Conservation (phyloP, 1,140 invertebrate genomes). For the Manduca sexta region DNA sequence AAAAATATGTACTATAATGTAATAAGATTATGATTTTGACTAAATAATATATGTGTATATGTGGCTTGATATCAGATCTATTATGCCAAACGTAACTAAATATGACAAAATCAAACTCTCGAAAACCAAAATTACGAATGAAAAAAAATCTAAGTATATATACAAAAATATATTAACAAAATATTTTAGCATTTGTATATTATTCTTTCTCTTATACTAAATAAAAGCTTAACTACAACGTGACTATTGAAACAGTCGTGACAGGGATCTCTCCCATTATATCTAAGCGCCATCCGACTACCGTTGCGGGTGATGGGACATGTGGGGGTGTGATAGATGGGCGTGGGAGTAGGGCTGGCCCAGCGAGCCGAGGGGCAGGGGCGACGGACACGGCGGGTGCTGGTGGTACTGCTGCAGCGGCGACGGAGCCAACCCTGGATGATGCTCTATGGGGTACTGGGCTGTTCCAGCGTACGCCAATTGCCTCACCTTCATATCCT, state of each 20-base stretch:
- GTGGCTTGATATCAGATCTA: too few relatives aligned
- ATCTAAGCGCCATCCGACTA: constrained; percentile 71
- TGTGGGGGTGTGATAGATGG: constrained; percentile 78
- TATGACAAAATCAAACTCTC: constrained; percentile 33
- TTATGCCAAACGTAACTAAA: too few relatives aligned
- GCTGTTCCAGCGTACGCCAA: constrained; percentile 85
- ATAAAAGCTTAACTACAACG: constrained; percentile 50
- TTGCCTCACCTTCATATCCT: constrained; percentile 97
- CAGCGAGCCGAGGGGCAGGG: constrained; percentile 74
- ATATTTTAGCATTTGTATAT: constrained; percentile 42
- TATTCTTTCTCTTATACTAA: constrained; percentile 37
- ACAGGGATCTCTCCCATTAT: constrained; percentile 15
- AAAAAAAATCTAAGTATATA: constrained; percentile 41
- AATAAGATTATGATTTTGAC: too few relatives aligned
- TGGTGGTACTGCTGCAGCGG: constrained; percentile 74
- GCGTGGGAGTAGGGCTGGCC: constrained; percentile 76
- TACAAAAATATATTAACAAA: constrained; percentile 55
- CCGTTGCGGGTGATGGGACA: constrained; percentile 82
- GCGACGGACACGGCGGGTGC: constrained; percentile 74
- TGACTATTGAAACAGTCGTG: constrained; percentile 52
- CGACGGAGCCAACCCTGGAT: constrained; percentile 74
- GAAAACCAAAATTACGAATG: constrained; percentile 17
- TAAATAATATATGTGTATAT: too few relatives aligned
- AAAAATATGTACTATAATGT: too few relatives aligned
- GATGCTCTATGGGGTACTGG: constrained; percentile 77